Conservation (phyloP, 2,113 vertebrate genomes). For the Myodes glareolus region DNA sequence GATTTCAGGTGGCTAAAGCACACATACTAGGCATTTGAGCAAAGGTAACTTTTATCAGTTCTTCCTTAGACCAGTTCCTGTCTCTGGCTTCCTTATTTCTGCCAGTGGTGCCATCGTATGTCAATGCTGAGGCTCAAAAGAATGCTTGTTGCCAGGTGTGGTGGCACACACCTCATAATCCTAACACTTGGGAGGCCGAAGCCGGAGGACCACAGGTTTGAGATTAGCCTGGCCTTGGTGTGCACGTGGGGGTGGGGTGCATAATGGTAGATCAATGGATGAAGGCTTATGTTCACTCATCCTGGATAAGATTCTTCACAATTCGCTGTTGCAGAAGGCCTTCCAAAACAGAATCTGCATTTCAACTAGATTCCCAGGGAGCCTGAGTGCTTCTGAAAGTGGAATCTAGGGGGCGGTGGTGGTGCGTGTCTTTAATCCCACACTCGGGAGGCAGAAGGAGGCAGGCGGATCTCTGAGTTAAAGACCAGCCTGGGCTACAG, state of each 20-base stretch:
- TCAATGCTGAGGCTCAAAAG: not conserved
- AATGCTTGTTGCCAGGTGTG: not conserved
- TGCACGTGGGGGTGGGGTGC: not conserved
- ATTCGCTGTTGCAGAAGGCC: not conserved
- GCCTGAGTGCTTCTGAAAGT: too few species aligned
- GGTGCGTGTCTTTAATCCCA: not conserved
- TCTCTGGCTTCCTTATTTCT: constrained; percentile 1
- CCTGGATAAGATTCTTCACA: not conserved
- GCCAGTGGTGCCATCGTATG: not conserved
- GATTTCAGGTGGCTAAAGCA: not conserved
- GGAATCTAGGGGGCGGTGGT: not conserved
- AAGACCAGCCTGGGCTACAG: not conserved
- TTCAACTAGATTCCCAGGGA: not conserved
- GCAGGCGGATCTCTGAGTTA: not conserved
- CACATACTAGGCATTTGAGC: not conserved
- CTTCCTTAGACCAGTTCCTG: not conserved
- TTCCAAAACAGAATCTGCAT: not conserved
- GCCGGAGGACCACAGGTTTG: not conserved
- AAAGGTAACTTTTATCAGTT: not conserved
- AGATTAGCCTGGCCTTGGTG: not conserved
- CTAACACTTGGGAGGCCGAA: not conserved
- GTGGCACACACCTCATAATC: not conserved
- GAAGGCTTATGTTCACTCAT: not conserved
- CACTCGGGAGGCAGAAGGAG: not conserved
- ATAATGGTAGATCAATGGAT: not conserved